Base-by-base conservation (phyloP, 2,113 vertebrate genomes). In the Ptilonorhynchus violaceus region DNA sequence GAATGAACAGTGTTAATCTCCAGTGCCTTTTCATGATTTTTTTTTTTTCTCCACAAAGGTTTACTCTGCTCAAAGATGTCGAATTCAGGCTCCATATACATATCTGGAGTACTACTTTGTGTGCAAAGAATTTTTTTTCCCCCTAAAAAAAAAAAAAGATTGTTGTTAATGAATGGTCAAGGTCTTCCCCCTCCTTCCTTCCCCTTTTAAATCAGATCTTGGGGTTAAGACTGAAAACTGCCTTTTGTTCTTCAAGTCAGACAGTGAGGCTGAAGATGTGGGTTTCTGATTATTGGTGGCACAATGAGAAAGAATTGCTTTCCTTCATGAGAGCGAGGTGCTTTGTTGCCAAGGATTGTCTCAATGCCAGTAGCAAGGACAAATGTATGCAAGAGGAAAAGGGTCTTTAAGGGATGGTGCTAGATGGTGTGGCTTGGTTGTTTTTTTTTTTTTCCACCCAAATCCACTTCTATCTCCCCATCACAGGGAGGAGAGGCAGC, bases 161-260 rank as follows among this genome's bases (percentile, higher is more conserved):
- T 85, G 56, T 80, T 94, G 78, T 95, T 97, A 97, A 96, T 97
- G 94, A 97, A 97, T 94, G 92, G 92, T 97, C 96, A 97, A 96
- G 95, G 87, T 88, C 94, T 96, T 91, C 63, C 76, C 72, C 80
- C 72, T 68, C 78, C 93, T 80, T 66, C 52, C 68, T 46, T 78
- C 66, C 69, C 64, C 59, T 91, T 97, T 97, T 94, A 96, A 97
- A 97, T 95, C 95, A 97, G 68, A 97, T 97, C 93, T 95, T 84
- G 76, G 93, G 93, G 96, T 97, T 98, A 97, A 97, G 96, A 95
- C 72, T 58, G 95, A 89, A 94, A 97, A 96, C 93, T 97, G 96
- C 96, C 94, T 98, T 97, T 97, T 97, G 94, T 97, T 97, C 94
- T 94, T 96, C 80, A 35, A 96, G 96, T 96, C 80, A 88, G 88